Conservation (phyloP, 2,888 invertebrate genomes). For the Piscicola geometra region DNA sequence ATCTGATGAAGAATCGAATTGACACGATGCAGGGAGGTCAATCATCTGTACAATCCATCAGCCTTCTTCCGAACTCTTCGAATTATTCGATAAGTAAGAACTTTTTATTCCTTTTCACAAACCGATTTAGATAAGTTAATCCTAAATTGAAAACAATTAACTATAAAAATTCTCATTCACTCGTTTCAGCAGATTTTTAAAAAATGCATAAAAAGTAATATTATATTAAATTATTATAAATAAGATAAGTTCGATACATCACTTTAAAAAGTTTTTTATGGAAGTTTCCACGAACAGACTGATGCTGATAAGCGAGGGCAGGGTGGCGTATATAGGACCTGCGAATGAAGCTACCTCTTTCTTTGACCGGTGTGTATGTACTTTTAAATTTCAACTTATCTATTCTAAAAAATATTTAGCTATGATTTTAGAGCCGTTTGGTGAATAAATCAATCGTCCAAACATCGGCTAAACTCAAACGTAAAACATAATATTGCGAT, state of each 20-base stretch:
- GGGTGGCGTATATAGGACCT: slow-evolving; percentile 75
- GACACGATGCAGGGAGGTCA: slow-evolving; percentile 63
- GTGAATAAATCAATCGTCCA: background rate
- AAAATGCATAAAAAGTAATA: too few species aligned
- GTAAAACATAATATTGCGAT: too few species aligned
- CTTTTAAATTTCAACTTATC: too few species aligned
- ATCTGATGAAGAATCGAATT: too few species aligned
- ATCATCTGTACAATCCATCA: slow-evolving; percentile 90
- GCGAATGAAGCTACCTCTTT: slow-evolving; percentile 58
- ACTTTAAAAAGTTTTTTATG: too few species aligned
- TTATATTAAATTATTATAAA: background rate
- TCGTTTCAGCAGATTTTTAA: too few species aligned
- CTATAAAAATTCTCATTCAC: background rate
- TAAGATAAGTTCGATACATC: too few species aligned
- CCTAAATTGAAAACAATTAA: background rate
- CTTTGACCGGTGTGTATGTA: slow-evolving; percentile 48
- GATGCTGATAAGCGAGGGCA: slow-evolving; percentile 79
- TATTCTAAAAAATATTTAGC: too few species aligned
- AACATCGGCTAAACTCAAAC: too few species aligned
- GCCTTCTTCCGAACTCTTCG: slow-evolving; percentile 73
- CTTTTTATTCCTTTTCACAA: too few species aligned
- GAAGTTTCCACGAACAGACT: slow-evolving; percentile 47
- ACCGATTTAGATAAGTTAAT: too few species aligned
- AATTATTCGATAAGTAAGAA: slow-evolving; percentile 71
- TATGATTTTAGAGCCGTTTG: too few species aligned